Conservation (phyloP, 2,113 vertebrate genomes). For the Nyctibius bracteatus region DNA sequence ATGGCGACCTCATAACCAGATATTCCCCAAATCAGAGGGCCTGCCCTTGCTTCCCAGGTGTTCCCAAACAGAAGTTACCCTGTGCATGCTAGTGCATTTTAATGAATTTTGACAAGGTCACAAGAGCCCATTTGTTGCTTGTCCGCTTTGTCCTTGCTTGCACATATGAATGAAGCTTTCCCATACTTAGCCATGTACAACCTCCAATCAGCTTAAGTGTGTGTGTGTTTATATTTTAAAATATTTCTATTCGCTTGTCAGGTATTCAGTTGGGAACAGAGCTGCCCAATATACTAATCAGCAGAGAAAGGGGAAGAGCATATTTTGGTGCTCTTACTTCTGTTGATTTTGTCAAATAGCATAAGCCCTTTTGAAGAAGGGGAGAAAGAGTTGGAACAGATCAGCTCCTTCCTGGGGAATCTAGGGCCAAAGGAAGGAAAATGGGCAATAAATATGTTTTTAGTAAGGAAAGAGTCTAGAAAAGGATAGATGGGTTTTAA, state of each 20-base stretch:
- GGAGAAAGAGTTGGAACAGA: neutral
- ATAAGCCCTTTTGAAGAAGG: neutral
- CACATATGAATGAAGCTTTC: constrained; percentile 7
- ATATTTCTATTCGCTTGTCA: neutral
- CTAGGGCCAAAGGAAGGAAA: neutral
- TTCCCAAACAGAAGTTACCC: constrained; percentile 24
- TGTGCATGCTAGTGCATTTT: constrained; percentile 41
- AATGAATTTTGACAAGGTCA: constrained; percentile 49
- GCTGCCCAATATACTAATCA: neutral
- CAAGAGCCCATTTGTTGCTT: constrained; percentile 38
- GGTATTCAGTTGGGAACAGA: neutral
- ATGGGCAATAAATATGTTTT: neutral
- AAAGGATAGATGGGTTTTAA: neutral
- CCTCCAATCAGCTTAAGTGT: neutral
- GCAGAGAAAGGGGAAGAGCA: neutral
- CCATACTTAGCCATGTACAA: neutral
- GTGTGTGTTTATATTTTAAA: neutral
- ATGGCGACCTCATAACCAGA: neutral
- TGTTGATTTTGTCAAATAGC: neutral
- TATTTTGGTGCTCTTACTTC: neutral
- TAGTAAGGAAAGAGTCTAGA: neutral
- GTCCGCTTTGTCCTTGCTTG: constrained; percentile 7
- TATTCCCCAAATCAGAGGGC: neutral
- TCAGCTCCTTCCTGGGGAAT: neutral
- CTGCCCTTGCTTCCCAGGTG: constrained; percentile 49